Evolutionary conservation across 2,888 invertebrate species (phyloP).

Genomic region (Drosophila robusta): DNA sequence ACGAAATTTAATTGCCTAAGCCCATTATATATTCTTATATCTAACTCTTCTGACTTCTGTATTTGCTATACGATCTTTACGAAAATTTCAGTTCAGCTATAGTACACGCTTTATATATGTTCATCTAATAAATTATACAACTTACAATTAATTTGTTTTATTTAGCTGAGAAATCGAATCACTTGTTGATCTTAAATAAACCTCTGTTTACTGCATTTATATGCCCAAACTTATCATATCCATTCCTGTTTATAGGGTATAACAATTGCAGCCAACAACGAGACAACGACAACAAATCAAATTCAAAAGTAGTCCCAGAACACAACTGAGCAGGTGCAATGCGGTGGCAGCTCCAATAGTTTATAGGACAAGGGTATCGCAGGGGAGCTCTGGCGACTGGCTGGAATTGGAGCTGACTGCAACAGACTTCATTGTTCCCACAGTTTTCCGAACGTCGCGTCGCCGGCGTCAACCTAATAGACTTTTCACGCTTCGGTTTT

Average conservation of each 20-base stretch:
- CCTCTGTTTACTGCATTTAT: no score
- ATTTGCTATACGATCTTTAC: no score
- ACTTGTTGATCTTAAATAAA: background rate
- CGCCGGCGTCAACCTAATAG: slow-evolving; percentile 69
- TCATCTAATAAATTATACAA: no score
- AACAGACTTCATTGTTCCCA: slow-evolving; percentile 78
- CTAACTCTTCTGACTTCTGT: no score
- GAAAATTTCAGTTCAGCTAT: no score
- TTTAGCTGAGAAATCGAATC: background rate
- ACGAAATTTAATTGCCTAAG: no score
- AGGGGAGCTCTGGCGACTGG: slow-evolving; percentile 1
- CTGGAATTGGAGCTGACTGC: slow-evolving; percentile 63
- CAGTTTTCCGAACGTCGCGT: slow-evolving; percentile 59
- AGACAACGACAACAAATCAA: slow-evolving; percentile 53
- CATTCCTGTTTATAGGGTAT: slow-evolving; percentile 26
- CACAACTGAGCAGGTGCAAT: slow-evolving; percentile 54
- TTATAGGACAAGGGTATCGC: background rate
- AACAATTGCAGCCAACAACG: slow-evolving; percentile 34
- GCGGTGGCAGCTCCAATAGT: slow-evolving; percentile 46
- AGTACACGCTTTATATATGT: no score
- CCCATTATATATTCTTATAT: no score
- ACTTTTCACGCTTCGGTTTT: slow-evolving; percentile 79
- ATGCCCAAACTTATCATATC: background rate
- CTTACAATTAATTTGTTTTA: background rate
- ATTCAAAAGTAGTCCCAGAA: slow-evolving; percentile 58